Evolutionary conservation across 2,797 vertebrate species (phyloP).

Genomic region (Morelia viridis): DNA sequence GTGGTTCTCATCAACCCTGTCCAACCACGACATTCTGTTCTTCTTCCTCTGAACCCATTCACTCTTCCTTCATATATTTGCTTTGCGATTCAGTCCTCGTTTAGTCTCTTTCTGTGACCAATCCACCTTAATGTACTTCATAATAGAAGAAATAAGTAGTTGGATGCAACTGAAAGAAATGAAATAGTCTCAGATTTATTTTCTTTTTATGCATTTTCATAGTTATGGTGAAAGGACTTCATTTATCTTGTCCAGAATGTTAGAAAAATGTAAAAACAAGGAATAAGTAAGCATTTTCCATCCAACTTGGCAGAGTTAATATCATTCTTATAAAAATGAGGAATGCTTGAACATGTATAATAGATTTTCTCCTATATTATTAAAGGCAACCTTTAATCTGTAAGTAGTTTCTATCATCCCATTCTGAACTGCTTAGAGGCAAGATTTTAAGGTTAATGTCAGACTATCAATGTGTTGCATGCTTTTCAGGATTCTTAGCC

Average conservation of each 20-base stretch:
- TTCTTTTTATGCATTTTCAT: neutral
- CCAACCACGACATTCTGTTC: neutral
- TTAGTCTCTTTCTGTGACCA: neutral
- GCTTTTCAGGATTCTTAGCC: accelerated
- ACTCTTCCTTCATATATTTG: neutral
- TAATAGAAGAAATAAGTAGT: neutral
- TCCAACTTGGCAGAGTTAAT: neutral
- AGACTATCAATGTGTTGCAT: accelerated
- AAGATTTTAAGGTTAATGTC: slow-evolving; percentile 1
- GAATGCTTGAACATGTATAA: neutral
- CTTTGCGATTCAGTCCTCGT: neutral
- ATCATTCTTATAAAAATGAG: neutral
- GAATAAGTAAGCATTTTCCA: neutral
- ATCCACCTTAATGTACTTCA: neutral
- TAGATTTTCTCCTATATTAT: neutral
- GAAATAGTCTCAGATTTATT: neutral
- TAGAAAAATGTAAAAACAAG: neutral
- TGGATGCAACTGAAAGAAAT: neutral
- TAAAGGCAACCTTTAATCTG: neutral
- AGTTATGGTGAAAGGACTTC: neutral
- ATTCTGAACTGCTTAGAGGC: neutral
- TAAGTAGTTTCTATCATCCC: neutral
- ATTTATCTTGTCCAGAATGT: neutral
- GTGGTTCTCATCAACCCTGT: neutral
- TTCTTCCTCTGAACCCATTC: neutral